These are phyloP conservation scores for Meda fulgida DNA, from an alignment of 2,797 vertebrate species.

Conservation along the genomic window DNA sequence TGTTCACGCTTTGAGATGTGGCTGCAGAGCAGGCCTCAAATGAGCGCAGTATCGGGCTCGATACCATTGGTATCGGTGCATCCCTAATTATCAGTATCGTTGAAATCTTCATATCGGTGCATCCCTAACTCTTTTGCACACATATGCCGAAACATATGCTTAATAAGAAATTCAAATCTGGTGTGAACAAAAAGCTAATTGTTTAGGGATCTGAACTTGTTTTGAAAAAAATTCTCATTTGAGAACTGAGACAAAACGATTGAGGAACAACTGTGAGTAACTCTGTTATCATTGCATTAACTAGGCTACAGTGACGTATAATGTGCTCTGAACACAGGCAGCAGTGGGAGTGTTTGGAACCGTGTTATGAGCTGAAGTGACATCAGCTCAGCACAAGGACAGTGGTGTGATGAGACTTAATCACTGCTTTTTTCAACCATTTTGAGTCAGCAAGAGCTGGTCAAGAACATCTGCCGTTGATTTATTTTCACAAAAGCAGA, in stretches of 20 bases:
- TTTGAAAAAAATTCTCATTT: too few relatives aligned
- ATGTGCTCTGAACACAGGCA: background rate
- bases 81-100: too few relatives aligned
- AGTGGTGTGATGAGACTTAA: background rate
- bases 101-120: too few relatives aligned
- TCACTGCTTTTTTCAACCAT: background rate
- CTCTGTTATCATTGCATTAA: background rate
- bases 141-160: background rate
- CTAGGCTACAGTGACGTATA: background rate
- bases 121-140: too few relatives aligned
- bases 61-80: too few relatives aligned
- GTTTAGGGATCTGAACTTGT: too few relatives aligned
- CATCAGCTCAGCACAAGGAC: background rate
- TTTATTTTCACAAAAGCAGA: background rate
- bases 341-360: conserved; percentile 1
- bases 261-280: background rate
- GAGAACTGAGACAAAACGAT: background rate
- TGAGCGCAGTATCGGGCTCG: too few relatives aligned
- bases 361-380: background rate
- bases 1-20: too few relatives aligned
- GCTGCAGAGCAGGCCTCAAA: too few relatives aligned
- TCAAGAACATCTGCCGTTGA: background rate
- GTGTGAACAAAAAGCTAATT: background rate
- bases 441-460: background rate
- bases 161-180: background rate